Percentiles rank a stretch among this genome's conserved stretches.
These are phyloP conservation scores for Schizaphis graminum DNA, from an alignment of 2,888 invertebrate species.

Conservation along the genomic window DNA sequence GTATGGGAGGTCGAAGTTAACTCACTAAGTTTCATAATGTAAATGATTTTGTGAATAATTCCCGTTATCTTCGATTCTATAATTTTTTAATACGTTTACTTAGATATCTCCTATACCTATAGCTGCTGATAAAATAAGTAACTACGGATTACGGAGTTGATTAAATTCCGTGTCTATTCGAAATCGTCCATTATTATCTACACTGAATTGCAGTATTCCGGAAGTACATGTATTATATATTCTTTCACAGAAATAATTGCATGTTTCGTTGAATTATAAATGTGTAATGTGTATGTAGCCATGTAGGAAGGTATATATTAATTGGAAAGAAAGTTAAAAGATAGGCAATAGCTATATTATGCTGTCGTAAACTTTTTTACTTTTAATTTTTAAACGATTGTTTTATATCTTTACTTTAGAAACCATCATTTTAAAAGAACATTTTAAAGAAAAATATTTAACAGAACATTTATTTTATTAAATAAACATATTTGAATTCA, in stretches of 20 bases:
- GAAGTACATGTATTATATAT: conserved; percentile 12
- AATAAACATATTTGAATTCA: not conserved
- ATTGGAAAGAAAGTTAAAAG: conserved; percentile 19
- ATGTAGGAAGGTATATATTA: not conserved
- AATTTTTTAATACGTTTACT: conserved; percentile 11
- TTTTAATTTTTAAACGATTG: not conserved
- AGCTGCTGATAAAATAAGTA: not conserved
- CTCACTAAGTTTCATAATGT: not conserved
- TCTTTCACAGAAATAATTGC: not conserved
- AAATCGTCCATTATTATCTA: not conserved
- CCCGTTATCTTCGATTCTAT: not conserved
- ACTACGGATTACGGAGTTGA: not conserved
- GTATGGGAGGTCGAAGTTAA: conserved; percentile 15
- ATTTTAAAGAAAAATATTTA: not conserved
- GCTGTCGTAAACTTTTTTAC: not conserved
- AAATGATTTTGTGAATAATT: conserved; percentile 6
- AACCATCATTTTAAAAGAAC: not conserved
- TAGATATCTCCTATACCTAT: not conserved
- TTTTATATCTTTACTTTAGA: not conserved
- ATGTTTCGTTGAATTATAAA: conserved; percentile 22
- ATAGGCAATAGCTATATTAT: not conserved
- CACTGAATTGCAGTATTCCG: not conserved
- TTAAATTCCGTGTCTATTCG: conserved; percentile 28
- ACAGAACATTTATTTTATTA: not conserved
- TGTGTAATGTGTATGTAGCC: not conserved